Percentiles rank a stretch among this genome's conserved stretches.
Evolutionary conservation across 2,797 vertebrate genomes (phyloP).

Genomic region (Catharus ustulatus): DNA sequence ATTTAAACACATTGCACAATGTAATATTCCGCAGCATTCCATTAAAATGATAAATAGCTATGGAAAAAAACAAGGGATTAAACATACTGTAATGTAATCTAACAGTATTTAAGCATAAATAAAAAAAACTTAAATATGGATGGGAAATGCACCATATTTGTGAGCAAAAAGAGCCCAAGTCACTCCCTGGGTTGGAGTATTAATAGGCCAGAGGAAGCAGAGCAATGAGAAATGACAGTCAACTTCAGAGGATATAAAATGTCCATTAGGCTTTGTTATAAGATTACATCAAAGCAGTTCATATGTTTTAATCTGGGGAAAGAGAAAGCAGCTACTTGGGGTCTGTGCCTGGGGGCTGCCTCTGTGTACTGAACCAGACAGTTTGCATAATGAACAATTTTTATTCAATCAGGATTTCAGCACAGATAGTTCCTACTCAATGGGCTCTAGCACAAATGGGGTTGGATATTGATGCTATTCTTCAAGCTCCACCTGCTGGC

Average conservation of each 20-base stretch:
- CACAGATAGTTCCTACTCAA: conserved; percentile 69
- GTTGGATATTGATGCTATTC: conserved; percentile 69
- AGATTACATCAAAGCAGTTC: conserved; percentile 80
- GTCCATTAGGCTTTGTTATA: conserved; percentile 78
- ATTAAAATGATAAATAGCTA: conserved; percentile 80
- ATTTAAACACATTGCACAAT: conserved; percentile 79
- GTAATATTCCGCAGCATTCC: conserved; percentile 75
- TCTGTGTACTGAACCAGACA: conserved; percentile 76
- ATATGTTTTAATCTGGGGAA: conserved; percentile 77
- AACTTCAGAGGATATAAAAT: conserved; percentile 80
- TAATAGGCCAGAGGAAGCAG: conserved; percentile 69
- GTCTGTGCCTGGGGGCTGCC: conserved; percentile 77
- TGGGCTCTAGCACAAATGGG: conserved; percentile 50
- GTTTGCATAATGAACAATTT: conserved; percentile 80
- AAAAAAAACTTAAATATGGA: conserved; percentile 33
- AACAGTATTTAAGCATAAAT: conserved; percentile 68
- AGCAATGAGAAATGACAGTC: conserved; percentile 73
- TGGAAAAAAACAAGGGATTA: conserved; percentile 69
- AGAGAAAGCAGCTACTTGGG: conserved; percentile 74
- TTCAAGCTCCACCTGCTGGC: conserved; percentile 78
- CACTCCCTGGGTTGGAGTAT: conserved; percentile 34
- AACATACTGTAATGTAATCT: conserved; percentile 65
- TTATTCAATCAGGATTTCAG: conserved; percentile 76
- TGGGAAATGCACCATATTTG: background rate
- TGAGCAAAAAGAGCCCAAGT: conserved; percentile 1